Conservation (phyloP, 2,888 invertebrate species). For the Acrocera orbiculus region DNA sequence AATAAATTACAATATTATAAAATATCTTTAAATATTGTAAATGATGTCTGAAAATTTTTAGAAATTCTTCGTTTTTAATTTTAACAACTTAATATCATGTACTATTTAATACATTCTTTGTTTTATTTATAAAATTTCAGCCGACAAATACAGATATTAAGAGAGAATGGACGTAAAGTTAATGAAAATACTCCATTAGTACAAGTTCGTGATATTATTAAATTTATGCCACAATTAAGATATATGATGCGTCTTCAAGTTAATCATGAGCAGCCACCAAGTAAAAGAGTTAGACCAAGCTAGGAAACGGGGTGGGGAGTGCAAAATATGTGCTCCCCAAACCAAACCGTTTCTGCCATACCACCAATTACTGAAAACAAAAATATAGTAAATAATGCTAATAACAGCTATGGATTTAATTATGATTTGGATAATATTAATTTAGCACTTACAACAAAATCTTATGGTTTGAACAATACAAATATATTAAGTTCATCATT, state of each 20-base stretch:
- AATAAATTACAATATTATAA: no score
- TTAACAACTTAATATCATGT: no score
- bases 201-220: conserved; percentile 66
- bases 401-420: no score
- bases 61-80: no score
- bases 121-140: no score
- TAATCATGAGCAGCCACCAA: conserved; percentile 28
- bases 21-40: no score
- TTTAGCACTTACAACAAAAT: conserved; percentile 8
- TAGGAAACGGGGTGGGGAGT: conserved; percentile 34
- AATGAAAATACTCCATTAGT: conserved; percentile 61
- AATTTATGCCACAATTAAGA: conserved; percentile 72
- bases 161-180: conserved; percentile 57
- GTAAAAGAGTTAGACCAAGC: conserved; percentile 30
- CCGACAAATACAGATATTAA: conserved; percentile 55
- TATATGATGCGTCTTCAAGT: conserved; percentile 59
- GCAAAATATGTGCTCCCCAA: conserved; percentile 25
- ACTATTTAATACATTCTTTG: no score
- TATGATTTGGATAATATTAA: no score
- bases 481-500: conserved; percentile 28
- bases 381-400: conserved; percentile 1
- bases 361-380: conserved; percentile 14
- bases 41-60: no score
- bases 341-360: conserved; percentile 12
- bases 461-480: conserved; percentile 11